Percentiles rank a stretch among this genome's conserved stretches.
phyloP scores from a whole-genome alignment of 2,797 vertebrate genomes.

The Lindbergichthys nudifrons region DNA sequence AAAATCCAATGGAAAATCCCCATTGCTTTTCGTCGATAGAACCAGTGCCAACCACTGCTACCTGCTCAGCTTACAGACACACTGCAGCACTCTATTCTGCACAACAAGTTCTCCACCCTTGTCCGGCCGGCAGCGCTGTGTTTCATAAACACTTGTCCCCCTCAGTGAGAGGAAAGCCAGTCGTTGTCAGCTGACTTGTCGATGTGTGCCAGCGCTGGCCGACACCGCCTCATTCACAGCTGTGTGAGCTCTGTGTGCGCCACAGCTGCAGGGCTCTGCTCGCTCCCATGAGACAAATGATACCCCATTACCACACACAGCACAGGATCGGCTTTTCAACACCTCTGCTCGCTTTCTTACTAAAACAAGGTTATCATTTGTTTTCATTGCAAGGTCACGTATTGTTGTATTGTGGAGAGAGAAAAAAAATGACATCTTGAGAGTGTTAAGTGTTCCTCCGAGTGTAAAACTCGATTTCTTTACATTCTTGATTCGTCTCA shows the following conservation, averaged over 20 bases:
- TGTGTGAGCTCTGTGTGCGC: conserved; percentile 57
- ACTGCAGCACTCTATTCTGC: background rate
- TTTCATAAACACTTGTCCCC: conserved; percentile 20
- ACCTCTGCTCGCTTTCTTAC: conserved; percentile 37
- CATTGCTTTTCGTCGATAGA: too few relatives aligned
- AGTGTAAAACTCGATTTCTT: conserved; percentile 17
- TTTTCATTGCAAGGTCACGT: conserved; percentile 25
- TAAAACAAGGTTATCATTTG: conserved; percentile 59
- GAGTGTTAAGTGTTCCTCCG: conserved; percentile 1
- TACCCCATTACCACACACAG: conserved; percentile 64
- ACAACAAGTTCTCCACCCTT: background rate
- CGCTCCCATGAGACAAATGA: conserved; percentile 68
- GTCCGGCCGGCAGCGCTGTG: background rate
- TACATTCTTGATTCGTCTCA: conserved; percentile 26
- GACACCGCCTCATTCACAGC: conserved; percentile 61
- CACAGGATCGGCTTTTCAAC: conserved; percentile 53
- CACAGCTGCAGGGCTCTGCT: conserved; percentile 72
- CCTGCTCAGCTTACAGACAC: too few relatives aligned
- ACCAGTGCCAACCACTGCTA: too few relatives aligned
- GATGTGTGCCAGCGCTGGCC: conserved; percentile 54
- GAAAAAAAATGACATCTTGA: background rate
- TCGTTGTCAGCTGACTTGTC: conserved; percentile 50
- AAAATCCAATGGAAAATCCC: too few relatives aligned
- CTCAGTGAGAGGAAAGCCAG: conserved; percentile 36
- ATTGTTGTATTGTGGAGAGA: conserved; percentile 1